Evolutionary conservation across 2,888 invertebrate species (phyloP).

Genomic region (Nymphalis urticae): DNA sequence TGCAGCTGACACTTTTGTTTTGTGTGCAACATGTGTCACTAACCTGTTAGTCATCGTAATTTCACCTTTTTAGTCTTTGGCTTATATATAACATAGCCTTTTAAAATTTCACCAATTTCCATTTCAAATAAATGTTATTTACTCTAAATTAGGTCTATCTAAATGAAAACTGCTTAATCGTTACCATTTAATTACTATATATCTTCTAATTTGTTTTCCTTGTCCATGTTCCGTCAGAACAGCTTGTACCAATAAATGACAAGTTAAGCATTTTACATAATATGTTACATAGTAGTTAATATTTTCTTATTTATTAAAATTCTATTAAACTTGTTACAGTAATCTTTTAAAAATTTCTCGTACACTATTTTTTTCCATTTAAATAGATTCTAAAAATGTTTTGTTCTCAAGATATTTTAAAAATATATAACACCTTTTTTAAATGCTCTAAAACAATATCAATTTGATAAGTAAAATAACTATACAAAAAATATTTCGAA

Average conservation of each 20-base stretch:
- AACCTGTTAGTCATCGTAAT: slow-evolving; percentile 52
- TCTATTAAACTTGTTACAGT: too few species aligned
- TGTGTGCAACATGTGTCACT: slow-evolving; percentile 79
- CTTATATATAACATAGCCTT: slow-evolving; percentile 56
- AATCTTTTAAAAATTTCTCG: too few species aligned
- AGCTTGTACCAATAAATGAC: background rate
- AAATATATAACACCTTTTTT: background rate
- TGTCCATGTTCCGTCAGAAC: background rate
- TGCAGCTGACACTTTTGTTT: slow-evolving; percentile 70
- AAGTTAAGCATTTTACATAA: too few species aligned
- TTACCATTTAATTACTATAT: too few species aligned
- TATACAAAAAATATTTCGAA: background rate
- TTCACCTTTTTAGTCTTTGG: slow-evolving; percentile 45
- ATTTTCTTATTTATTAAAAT: too few species aligned
- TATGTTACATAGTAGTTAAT: too few species aligned
- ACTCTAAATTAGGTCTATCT: background rate
- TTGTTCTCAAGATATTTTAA: background rate
- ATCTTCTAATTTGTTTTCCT: background rate
- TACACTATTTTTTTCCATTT: too few species aligned
- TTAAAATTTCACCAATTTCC: slow-evolving; percentile 37
- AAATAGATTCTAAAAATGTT: background rate
- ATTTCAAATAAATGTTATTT: slow-evolving; percentile 14
- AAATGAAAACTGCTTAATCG: background rate
- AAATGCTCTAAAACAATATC: background rate
- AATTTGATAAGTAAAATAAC: background rate